Evolutionary conservation across 1,140 invertebrate species (phyloP).

Genomic region (Drosophila nigrodunni): DNA sequence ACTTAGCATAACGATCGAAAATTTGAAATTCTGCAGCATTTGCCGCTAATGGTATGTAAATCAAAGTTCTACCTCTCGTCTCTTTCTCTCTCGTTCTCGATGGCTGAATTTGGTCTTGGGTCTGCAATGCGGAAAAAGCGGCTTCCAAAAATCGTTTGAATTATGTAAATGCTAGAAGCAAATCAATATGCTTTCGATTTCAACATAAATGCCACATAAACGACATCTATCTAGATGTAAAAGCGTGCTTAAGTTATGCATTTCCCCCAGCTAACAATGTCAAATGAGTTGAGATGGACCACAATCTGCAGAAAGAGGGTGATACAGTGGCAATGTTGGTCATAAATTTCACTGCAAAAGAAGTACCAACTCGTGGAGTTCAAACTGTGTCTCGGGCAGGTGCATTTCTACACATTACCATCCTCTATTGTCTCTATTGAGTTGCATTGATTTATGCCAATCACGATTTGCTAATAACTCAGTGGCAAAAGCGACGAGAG

Average conservation of each 20-base stretch:
- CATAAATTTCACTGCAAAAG: slow-evolving; percentile 56
- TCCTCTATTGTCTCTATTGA: neutral
- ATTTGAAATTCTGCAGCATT: slow-evolving; percentile 29
- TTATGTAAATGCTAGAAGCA: slow-evolving; percentile 61
- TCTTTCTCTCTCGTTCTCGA: neutral
- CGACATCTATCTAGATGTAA: slow-evolving; percentile 61
- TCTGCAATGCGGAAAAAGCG: slow-evolving; percentile 66
- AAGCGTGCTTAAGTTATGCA: slow-evolving; percentile 47
- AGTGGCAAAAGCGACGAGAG: slow-evolving; percentile 47
- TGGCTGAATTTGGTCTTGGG: too few species aligned
- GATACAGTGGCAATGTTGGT: slow-evolving; percentile 26
- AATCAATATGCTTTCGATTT: slow-evolving; percentile 72
- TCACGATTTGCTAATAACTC: slow-evolving; percentile 83
- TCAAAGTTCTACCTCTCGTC: slow-evolving; percentile 39
- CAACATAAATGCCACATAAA: slow-evolving; percentile 70
- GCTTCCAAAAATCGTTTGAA: slow-evolving; percentile 38
- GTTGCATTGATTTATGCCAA: slow-evolving; percentile 83
- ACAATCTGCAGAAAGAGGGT: neutral
- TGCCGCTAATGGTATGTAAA: slow-evolving; percentile 59
- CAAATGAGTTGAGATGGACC: slow-evolving; percentile 22
- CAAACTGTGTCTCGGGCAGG: slow-evolving; percentile 48
- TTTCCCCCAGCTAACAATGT: slow-evolving; percentile 43
- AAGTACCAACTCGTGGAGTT: slow-evolving; percentile 36
- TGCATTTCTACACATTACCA: slow-evolving; percentile 38
- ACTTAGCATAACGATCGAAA: slow-evolving; percentile 38